These are phyloP conservation scores for Promerops cafer DNA, from an alignment of 2,113 vertebrate genomes.

Conservation along the genomic window DNA sequence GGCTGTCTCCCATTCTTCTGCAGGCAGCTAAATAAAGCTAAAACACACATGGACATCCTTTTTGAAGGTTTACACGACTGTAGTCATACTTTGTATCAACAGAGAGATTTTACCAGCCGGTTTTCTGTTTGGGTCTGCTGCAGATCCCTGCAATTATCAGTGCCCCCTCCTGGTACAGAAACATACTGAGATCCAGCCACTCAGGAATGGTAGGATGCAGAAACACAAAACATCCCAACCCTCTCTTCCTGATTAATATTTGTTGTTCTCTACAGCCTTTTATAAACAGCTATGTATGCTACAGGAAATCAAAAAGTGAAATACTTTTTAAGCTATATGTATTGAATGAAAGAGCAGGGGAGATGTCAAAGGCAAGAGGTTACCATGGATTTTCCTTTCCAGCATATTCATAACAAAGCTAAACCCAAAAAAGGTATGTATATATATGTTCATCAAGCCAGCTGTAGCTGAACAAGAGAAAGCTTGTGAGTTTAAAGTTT, in stretches of 20 bases:
- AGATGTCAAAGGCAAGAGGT: background rate
- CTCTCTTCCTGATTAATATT: background rate
- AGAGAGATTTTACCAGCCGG: background rate
- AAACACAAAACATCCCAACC: background rate
- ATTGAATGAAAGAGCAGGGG: background rate
- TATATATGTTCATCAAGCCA: background rate
- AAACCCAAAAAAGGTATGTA: background rate
- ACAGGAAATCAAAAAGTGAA: background rate
- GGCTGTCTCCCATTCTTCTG: background rate
- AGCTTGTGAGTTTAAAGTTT: background rate
- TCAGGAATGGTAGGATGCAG: background rate
- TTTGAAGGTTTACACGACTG: background rate
- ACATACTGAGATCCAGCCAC: background rate
- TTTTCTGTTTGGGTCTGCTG: background rate
- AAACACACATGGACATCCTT: background rate
- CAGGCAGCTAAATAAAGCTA: background rate
- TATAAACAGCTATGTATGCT: background rate
- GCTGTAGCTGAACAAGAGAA: background rate
- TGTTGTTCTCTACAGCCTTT: background rate
- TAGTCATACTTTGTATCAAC: background rate
- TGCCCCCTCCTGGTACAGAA: conserved; percentile 14
- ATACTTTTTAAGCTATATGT: background rate
- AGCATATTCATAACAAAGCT: background rate
- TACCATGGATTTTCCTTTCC: background rate
- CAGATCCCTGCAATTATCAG: background rate